Conservation (phyloP, 2,888 invertebrate genomes). For the Orthonychiurus folsomi region DNA sequence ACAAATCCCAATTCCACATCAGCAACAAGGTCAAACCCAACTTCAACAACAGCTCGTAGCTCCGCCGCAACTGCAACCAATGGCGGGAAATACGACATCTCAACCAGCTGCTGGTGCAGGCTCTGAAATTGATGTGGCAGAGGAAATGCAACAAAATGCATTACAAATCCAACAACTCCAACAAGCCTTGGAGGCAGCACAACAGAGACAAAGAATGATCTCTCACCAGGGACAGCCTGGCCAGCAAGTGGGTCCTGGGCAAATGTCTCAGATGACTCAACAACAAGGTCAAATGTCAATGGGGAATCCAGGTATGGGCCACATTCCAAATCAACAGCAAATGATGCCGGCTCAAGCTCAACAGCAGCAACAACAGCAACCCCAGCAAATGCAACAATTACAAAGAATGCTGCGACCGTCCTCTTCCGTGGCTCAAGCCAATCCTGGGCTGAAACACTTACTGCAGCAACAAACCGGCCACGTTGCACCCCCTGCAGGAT, state of each 20-base stretch:
- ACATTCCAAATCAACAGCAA: constrained; percentile 11
- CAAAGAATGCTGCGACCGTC: constrained; percentile 61
- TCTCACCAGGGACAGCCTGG: constrained; percentile 6
- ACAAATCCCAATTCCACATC: constrained; percentile 28
- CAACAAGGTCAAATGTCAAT: constrained; percentile 18
- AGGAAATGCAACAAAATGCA: constrained; percentile 66
- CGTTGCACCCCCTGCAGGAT: constrained; percentile 25
- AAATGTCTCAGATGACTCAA: constrained; percentile 1
- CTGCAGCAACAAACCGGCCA: constrained; percentile 54
- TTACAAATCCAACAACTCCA: constrained; percentile 66
- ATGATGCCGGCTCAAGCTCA: constrained; percentile 14
- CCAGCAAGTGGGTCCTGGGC: constrained; percentile 12
- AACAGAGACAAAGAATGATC: constrained; percentile 67
- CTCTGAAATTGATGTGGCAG: constrained; percentile 38
- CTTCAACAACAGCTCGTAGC: constrained; percentile 45
- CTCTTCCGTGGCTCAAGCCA: constrained; percentile 56
- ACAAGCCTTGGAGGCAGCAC: constrained; percentile 69
- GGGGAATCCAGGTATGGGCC: constrained; percentile 7
- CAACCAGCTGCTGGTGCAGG: constrained; percentile 43
- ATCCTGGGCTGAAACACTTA: constrained; percentile 69
- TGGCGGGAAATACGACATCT: constrained; percentile 39
- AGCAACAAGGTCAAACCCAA: constrained; percentile 39
- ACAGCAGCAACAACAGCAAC: constrained; percentile 14
- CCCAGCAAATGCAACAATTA: constrained; percentile 41
- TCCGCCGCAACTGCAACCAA: constrained; percentile 43